Conservation (phyloP, 2,888 invertebrate genomes). For the Orchesella flavescens region DNA sequence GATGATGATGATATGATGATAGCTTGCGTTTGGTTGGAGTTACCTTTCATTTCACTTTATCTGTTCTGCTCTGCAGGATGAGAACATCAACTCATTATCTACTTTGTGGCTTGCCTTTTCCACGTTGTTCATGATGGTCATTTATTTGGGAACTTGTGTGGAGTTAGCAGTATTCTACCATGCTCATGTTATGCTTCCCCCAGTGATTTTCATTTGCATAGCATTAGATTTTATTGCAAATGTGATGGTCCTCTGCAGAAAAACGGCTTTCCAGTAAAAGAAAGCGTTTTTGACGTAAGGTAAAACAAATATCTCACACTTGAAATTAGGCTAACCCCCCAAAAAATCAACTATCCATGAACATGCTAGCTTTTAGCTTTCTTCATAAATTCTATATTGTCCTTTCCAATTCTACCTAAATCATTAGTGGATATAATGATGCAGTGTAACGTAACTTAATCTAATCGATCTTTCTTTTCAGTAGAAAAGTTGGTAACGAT, state of each 20-base stretch:
- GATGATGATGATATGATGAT: background rate
- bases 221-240: conserved; percentile 48
- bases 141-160: conserved; percentile 48
- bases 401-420: no score
- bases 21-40: background rate
- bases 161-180: conserved; percentile 47
- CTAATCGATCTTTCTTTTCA: no score
- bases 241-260: conserved; percentile 50
- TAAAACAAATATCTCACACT: background rate
- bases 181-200: conserved; percentile 37
- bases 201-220: conserved; percentile 39
- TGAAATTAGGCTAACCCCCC: background rate
- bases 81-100: conserved; percentile 45
- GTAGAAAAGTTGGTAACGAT: no score
- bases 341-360: no score
- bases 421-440: no score
- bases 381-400: no score
- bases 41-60: background rate
- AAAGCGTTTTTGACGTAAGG: no score
- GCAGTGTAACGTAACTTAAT: no score
- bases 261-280: conserved; percentile 44
- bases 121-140: conserved; percentile 52
- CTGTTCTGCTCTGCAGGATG: conserved; percentile 29
- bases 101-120: conserved; percentile 53
- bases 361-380: no score